Conservation (phyloP, 2,888 invertebrate genomes). For the Chrysolina americana region DNA sequence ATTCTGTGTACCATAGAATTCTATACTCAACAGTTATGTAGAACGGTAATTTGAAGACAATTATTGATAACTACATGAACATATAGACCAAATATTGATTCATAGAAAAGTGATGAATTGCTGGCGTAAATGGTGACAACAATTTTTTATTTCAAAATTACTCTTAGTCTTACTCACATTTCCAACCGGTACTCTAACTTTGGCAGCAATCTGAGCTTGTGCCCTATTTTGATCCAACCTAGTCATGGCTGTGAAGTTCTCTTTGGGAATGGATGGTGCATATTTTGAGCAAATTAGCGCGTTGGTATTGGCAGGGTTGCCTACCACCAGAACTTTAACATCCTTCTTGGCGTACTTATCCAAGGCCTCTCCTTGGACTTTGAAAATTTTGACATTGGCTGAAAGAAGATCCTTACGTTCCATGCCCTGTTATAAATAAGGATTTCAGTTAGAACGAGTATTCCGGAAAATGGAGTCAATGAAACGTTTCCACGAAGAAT, state of each 20-base stretch:
- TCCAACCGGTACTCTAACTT: constrained; percentile 78
- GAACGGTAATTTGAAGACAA: too few relatives aligned
- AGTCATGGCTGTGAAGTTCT: constrained; percentile 98
- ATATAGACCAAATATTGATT: too few relatives aligned
- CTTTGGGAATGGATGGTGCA: constrained; percentile 94
- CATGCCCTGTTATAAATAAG: constrained; percentile 79
- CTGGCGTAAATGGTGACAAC: too few relatives aligned
- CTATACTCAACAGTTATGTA: too few relatives aligned
- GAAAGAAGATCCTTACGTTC: constrained; percentile 97
- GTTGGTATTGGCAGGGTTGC: constrained; percentile 99
- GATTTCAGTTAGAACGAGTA: too few relatives aligned
- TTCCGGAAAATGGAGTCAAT: too few relatives aligned
- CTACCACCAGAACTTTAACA: constrained; percentile 95
- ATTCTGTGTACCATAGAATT: too few relatives aligned
- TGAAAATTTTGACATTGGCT: constrained; percentile 98
- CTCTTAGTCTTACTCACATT: constrained; percentile 68
- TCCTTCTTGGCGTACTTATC: constrained; percentile 74
- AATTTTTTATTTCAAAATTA: constrained; percentile 63
- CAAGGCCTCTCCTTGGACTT: constrained; percentile 95
- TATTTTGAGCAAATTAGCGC: constrained; percentile 96
- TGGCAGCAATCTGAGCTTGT: constrained; percentile 87
- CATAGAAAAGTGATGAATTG: too few relatives aligned
- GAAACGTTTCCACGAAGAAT: too few relatives aligned
- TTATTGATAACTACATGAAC: too few relatives aligned
- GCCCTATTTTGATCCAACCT: constrained; percentile 98